Evolutionary conservation across 2,797 vertebrate species (phyloP).

Genomic region (Tinamus major): DNA sequence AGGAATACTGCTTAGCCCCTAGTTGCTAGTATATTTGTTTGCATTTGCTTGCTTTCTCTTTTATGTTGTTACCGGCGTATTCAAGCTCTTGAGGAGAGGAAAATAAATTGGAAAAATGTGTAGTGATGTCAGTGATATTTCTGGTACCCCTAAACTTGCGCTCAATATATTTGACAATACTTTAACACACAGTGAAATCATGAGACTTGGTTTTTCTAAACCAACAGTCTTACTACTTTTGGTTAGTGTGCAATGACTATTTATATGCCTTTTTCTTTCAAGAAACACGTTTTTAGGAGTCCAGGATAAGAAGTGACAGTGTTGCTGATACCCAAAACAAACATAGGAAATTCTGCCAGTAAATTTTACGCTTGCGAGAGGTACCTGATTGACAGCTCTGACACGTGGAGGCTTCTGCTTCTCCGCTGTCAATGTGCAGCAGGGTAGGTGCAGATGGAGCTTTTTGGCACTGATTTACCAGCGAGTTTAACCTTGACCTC

Average conservation of each 20-base stretch:
- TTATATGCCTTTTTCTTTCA: background rate
- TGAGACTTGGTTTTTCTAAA: background rate
- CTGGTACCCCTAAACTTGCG: background rate
- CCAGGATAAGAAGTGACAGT: background rate
- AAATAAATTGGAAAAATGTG: background rate
- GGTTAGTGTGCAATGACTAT: background rate
- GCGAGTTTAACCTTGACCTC: background rate
- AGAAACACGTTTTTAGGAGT: background rate
- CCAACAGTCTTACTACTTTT: background rate
- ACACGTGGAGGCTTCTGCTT: background rate
- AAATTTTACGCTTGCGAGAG: accelerated
- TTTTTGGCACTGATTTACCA: background rate
- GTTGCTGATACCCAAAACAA: background rate
- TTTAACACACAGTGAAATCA: accelerated
- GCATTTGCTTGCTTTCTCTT: background rate
- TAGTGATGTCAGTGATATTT: background rate
- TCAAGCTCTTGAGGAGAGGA: background rate
- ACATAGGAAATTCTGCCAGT: accelerated
- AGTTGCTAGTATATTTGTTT: background rate
- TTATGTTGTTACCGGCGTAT: background rate
- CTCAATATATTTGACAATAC: accelerated
- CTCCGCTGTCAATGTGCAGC: accelerated
- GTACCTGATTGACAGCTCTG: background rate
- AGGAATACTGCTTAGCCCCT: background rate
- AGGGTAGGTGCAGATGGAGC: background rate